Evolutionary conservation across 2,113 vertebrate genomes (phyloP).

Genomic region (Cynocephalus volans): DNA sequence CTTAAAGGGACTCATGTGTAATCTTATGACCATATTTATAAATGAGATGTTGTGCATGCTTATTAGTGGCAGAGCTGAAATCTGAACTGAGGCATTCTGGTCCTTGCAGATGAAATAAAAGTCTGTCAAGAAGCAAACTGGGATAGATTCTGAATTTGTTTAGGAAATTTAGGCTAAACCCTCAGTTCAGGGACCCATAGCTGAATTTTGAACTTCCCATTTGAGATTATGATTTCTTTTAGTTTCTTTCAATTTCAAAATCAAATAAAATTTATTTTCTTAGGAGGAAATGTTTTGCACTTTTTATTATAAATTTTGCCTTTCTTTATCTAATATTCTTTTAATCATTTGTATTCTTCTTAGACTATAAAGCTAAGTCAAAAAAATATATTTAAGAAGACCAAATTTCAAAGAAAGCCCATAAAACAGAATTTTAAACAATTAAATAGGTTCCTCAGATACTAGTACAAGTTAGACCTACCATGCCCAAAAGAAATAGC

Average conservation of each 20-base stretch:
- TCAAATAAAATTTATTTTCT: slow-evolving; percentile 22
- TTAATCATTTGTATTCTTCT: slow-evolving; percentile 55
- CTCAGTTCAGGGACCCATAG: not conserved
- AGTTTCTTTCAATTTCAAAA: slow-evolving; percentile 41
- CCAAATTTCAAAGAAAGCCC: slow-evolving; percentile 30
- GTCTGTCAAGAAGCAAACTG: not conserved
- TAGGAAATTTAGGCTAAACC: not conserved
- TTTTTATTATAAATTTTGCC: slow-evolving; percentile 62
- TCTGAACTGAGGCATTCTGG: not conserved
- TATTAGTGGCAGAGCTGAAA: not conserved
- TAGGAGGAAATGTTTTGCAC: slow-evolving; percentile 16
- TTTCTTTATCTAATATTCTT: slow-evolving; percentile 51
- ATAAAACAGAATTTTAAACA: slow-evolving; percentile 2
- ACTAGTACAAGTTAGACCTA: slow-evolving; percentile 21
- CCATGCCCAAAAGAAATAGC: not conserved
- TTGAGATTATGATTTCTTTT: slow-evolving; percentile 73
- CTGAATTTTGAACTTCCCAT: slow-evolving; percentile 12
- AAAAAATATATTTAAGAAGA: slow-evolving; percentile 33
- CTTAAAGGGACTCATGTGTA: not conserved
- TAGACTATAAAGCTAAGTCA: slow-evolving; percentile 6
- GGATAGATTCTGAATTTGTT: not conserved
- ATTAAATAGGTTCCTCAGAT: not conserved
- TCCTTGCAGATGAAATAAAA: not conserved
- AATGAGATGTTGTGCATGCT: not conserved
- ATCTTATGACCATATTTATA: not conserved